phyloP scores from a whole-genome alignment of 2,888 invertebrate species.

The Hydriomena furcata region DNA sequence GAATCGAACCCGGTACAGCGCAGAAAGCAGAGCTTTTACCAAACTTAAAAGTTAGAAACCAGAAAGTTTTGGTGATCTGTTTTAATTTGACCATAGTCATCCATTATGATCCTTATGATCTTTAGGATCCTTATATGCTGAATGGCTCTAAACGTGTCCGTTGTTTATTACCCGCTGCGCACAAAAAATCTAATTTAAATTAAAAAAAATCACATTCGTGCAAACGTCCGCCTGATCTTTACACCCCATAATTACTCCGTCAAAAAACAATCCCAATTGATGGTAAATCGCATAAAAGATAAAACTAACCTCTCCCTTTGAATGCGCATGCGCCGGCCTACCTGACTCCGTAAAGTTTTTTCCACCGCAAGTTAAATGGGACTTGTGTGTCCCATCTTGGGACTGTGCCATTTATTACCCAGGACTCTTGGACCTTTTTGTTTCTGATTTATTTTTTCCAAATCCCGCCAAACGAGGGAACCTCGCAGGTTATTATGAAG shows the following conservation, averaged over 20 bases:
- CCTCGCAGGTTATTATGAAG: slow-evolving; percentile 13
- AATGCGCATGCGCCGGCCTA: slow-evolving; percentile 58
- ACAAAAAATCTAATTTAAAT: slow-evolving; percentile 13
- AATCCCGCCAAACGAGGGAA: slow-evolving; percentile 51
- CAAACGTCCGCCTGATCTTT: slow-evolving; percentile 13
- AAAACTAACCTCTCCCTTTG: slow-evolving; percentile 37
- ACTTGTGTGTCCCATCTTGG: slow-evolving; percentile 56
- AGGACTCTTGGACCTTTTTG: slow-evolving; percentile 56
- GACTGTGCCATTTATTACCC: slow-evolving; percentile 64
- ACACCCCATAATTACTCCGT: slow-evolving; percentile 45
- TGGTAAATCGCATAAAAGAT: slow-evolving; percentile 41
- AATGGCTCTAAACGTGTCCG: background rate
- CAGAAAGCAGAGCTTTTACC: no score
- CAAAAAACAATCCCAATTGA: slow-evolving; percentile 44
- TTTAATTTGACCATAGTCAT: no score
- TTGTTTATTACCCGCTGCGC: background rate
- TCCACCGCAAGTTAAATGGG: slow-evolving; percentile 44
- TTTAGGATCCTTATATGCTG: no score
- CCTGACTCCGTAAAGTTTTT: slow-evolving; percentile 52
- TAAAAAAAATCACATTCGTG: slow-evolving; percentile 13
- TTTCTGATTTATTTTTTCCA: slow-evolving; percentile 50
- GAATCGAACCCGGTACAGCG: no score
- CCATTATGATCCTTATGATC: no score
- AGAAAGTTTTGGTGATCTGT: no score
- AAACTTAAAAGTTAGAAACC: no score